phyloP scores from a whole-genome alignment of 1,140 invertebrate genomes.

The Pomacea maculata region DNA sequence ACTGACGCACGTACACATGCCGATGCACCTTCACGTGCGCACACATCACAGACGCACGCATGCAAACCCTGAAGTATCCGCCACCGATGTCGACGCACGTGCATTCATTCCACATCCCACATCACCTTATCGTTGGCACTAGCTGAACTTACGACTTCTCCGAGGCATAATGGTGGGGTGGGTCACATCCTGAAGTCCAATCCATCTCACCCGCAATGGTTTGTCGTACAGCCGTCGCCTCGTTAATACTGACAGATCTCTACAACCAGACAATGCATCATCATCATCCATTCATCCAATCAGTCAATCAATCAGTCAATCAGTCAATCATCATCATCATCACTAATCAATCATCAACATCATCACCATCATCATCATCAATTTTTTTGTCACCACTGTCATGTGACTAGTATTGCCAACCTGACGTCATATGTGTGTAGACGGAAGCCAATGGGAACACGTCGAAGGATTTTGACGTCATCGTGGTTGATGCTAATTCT shows the following conservation, averaged over 20 bases:
- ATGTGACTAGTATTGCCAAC: no score
- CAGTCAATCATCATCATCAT: background rate
- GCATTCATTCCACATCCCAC: background rate
- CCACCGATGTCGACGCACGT: background rate
- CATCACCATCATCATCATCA: background rate
- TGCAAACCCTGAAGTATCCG: background rate
- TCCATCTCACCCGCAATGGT: conserved; percentile 6
- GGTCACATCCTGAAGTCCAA: conserved; percentile 1
- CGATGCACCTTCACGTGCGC: background rate
- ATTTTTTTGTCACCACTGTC: background rate
- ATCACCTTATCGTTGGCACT: background rate
- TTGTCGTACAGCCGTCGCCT: conserved; percentile 11
- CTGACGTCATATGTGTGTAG: conserved; percentile 18
- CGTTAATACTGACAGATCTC: conserved; percentile 11
- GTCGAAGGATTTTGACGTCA: conserved; percentile 20
- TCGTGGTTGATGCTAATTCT: conserved; percentile 19
- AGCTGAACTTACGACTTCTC: conserved; percentile 1
- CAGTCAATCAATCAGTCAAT: no score
- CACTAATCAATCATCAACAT: background rate
- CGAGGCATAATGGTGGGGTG: conserved; percentile 6
- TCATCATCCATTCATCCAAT: background rate
- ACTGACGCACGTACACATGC: background rate
- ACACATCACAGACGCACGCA: background rate
- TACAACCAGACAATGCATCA: background rate
- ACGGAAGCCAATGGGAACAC: conserved; percentile 16